Base-by-base conservation (phyloP, 2,888 invertebrate genomes). In the Cheiracanthium punctorium region DNA sequence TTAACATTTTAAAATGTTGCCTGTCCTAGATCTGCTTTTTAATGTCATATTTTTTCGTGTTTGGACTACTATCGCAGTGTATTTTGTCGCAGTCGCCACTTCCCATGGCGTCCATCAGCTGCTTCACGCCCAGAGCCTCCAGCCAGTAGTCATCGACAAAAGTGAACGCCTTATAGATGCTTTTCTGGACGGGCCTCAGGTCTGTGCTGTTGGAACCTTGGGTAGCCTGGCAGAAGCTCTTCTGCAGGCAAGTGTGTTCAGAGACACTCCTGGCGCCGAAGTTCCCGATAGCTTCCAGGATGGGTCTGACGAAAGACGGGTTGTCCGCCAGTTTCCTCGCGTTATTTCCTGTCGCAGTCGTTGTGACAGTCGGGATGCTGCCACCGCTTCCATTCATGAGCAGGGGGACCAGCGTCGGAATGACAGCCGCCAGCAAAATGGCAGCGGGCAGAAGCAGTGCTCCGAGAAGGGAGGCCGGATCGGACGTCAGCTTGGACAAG, bases 31-130 rank as follows among this genome's bases (percentile, higher is more conserved):
- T n/a, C n/a, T n/a, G n/a, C n/a, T n/a, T n/a, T n/a, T n/a, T n/a
- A n/a, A n/a, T n/a, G n/a, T n/a, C n/a, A n/a, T n/a, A n/a, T n/a
- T n/a, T n/a, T n/a, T n/a, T n/a, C n/a, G n/a, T n/a, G n/a, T n/a
- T 14, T 32, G 0, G 58, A 1, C 24, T 24, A 24, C 4, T 2
- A 58, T 33, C n/a, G 41, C 85, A 86, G 4, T 48, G 41, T 8
- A 86, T 75, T 32, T 65, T 75, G 1, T 71, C 75, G 12, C 85
- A 86, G 14, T 80, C 70, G n/a, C 76, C 85, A 48, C n/a, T 71
- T 24, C 33, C 75, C 33, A 86, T 30, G 20, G 80, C 71, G 7
- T 80, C 71, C 43, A 80, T 64, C 17, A 86, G 30, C 28, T 76
- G 65, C 41, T 75, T 86, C 24, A 86, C 10, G 24, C 85, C 85